These are phyloP conservation scores for Thelaira solivaga DNA, from an alignment of 2,888 invertebrate genomes.

Conservation along the genomic window DNA sequence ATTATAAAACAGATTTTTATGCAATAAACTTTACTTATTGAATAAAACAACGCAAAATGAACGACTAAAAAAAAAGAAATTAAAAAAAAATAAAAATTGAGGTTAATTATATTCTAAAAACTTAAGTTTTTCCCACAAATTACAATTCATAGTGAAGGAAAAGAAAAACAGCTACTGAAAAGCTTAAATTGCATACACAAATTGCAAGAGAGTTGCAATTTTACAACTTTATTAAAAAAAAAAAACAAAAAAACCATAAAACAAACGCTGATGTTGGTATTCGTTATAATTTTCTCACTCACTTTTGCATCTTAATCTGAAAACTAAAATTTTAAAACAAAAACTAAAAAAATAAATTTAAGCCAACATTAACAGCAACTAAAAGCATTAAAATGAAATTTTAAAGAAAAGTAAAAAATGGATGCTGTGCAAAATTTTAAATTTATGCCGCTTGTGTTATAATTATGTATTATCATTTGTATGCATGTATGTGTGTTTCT, in stretches of 20 bases:
- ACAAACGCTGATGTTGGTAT: slow-evolving; percentile 32
- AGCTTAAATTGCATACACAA: slow-evolving; percentile 14
- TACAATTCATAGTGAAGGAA: slow-evolving; percentile 43
- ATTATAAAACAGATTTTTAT: too few species aligned
- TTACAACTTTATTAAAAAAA: slow-evolving; percentile 24
- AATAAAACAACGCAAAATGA: not conserved
- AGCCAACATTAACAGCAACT: not conserved
- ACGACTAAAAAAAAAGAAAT: not conserved
- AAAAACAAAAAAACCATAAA: slow-evolving; percentile 10
- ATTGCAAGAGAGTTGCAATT: slow-evolving; percentile 40
- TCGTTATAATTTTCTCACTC: slow-evolving; percentile 36
- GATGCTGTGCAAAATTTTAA: slow-evolving; percentile 23
- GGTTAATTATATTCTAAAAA: slow-evolving; percentile 60
- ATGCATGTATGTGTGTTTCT: too few species aligned
- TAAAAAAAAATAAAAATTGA: slow-evolving; percentile 4
- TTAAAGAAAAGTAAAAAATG: slow-evolving; percentile 8
- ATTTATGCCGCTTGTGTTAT: slow-evolving; percentile 28
- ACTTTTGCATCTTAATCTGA: not conserved
- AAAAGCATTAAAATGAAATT: not conserved
- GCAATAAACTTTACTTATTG: slow-evolving; percentile 13
- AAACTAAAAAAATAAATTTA: not conserved
- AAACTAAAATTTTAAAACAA: not conserved
- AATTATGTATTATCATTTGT: too few species aligned
- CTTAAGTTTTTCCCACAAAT: slow-evolving; percentile 40
- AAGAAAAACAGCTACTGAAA: slow-evolving; percentile 13